These are phyloP conservation scores for Esperia sulphurella DNA, from an alignment of 2,888 invertebrate genomes.

Conservation along the genomic window DNA sequence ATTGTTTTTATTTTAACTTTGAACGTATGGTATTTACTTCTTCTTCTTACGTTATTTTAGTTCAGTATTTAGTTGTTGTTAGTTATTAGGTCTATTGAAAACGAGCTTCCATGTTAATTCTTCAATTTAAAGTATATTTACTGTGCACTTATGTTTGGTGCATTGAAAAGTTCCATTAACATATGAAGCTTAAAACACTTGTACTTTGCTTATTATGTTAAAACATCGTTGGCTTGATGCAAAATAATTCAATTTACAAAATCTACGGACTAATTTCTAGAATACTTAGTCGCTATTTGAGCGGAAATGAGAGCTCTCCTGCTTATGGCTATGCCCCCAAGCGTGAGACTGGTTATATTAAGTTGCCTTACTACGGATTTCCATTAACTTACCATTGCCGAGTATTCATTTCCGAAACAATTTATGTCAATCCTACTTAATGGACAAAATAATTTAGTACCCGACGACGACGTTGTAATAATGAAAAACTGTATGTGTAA, in stretches of 20 bases:
- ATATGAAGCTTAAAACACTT: too few species aligned
- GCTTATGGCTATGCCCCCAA: conserved; percentile 5
- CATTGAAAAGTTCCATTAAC: too few species aligned
- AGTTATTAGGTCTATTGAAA: not conserved
- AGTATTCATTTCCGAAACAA: conserved; percentile 19
- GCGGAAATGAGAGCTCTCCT: not conserved
- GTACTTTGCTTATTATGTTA: too few species aligned
- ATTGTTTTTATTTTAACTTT: not conserved
- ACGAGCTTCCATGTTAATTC: conserved; percentile 34
- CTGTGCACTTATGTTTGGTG: too few species aligned
- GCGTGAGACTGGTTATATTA: conserved; percentile 19
- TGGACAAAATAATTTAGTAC: conserved; percentile 2
- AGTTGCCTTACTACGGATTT: conserved; percentile 37
- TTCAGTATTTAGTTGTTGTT: not conserved
- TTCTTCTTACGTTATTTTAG: too few species aligned
- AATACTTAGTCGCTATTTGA: too few species aligned
- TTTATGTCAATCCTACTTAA: conserved; percentile 18
- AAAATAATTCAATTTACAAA: too few species aligned
- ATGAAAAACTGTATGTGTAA: conserved; percentile 1
- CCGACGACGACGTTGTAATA: not conserved
- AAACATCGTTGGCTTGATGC: too few species aligned
- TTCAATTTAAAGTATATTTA: not conserved
- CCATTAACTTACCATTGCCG: conserved; percentile 40
- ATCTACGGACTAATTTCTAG: too few species aligned
- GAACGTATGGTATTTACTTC: too few species aligned